Percentiles rank a stretch among this genome's conserved stretches.
These are phyloP conservation scores for Tricholaema leucomelas DNA, from an alignment of 2,113 vertebrate species.

Conservation along the genomic window DNA sequence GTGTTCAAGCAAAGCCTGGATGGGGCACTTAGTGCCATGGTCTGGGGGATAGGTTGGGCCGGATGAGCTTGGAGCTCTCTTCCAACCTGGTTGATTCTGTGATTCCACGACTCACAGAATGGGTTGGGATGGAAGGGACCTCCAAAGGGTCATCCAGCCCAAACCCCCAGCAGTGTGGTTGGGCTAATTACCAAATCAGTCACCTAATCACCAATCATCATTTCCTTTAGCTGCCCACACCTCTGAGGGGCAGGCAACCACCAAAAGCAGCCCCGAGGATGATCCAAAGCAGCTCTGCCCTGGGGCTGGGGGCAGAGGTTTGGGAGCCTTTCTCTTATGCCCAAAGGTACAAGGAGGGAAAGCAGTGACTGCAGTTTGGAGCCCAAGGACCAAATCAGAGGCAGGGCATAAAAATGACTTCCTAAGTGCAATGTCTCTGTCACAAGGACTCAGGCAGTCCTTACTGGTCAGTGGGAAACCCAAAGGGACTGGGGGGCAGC, in stretches of 20 bases:
- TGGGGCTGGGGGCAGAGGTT: background rate
- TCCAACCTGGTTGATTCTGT: no score
- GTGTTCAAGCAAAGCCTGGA: no score
- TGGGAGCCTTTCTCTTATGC: conserved; percentile 71
- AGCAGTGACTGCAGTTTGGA: conserved; percentile 82
- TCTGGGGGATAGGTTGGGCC: no score
- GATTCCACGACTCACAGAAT: no score
- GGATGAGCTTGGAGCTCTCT: no score
- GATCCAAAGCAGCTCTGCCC: background rate
- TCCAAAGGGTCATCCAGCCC: no score
- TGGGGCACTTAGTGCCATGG: no score
- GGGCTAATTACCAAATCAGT: no score
- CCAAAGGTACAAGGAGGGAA: conserved; percentile 91
- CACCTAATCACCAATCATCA: background rate
- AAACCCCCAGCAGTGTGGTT: no score
- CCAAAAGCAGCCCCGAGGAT: background rate
- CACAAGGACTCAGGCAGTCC: conserved; percentile 74
- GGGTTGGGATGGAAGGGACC: no score
- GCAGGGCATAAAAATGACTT: conserved; percentile 83
- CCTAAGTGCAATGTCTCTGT: conserved; percentile 76
- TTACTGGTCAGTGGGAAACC: conserved; percentile 70
- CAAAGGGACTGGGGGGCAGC: conserved; percentile 64
- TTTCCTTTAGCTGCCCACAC: background rate
- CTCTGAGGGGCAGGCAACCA: background rate
- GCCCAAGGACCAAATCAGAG: conserved; percentile 84